Evolutionary conservation across 1,140 invertebrate genomes (phyloP), one percentile per base, ranked within the genome.

Genomic region (Drosophila grimshawi): DNA sequence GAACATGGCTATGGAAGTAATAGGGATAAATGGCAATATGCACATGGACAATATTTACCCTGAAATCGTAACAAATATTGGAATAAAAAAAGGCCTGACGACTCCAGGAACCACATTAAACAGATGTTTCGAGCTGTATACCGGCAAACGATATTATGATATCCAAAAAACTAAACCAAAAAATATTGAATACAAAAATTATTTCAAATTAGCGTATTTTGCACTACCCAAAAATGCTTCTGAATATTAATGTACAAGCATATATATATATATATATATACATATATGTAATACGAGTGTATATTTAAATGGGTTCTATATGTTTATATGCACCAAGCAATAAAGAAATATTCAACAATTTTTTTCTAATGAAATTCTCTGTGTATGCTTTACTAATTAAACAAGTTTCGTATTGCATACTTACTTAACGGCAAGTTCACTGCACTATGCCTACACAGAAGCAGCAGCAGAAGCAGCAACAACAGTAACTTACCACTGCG

Each of bases 371-470:
- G 51, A 43, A 64, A 8, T 41, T 29, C 45, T 39, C 67, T 59
- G 52, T 53, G 45, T 73, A 51, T 55, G 45, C 60, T 73, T 60
- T 51, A 35, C 81, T 78, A 85, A 85, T 86, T 86, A 86, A 71
- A 77, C 62, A 60, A 66, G 63, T 65, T 59, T 70, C 67, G 61
- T 65, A 66, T 63, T 76, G 80, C 80, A 83, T 86, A 86, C 78
- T 86, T 83, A 80, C 45, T 59, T 59, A 55, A 68, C 62, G 68
- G 67, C 72, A 82, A 80, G 81, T 85, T 85, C 81, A 85, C 57
- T 86, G 81, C 81, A 86, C 81, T 80, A 27, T 62, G 66, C 56
- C 43, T 30, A 46, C 11, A 11, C 39, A 48, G n/a, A 33, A 10
- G 35, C 60, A 56, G 27, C 48, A 2, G 7, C 53, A 56, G 48